phyloP scores from a whole-genome alignment of 37 sponge, comb jelly and placozoan species.

The Oopsacas minuta region DNA sequence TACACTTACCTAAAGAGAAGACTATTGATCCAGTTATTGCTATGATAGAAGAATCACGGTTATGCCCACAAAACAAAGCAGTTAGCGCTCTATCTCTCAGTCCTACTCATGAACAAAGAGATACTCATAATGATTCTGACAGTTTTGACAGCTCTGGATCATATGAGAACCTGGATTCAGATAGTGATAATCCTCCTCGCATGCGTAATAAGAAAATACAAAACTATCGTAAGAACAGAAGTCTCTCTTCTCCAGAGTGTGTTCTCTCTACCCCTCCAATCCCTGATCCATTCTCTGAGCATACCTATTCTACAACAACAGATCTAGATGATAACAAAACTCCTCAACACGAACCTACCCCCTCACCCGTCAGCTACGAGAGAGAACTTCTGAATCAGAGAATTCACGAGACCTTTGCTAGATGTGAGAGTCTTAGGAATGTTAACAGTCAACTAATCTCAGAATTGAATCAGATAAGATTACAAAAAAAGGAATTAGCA shows the following conservation, averaged over 20 bases:
- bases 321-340: neutral
- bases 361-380: neutral
- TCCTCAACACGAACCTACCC: neutral
- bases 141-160: neutral
- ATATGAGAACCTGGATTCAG: neutral
- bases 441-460: neutral
- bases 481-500: neutral
- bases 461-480: constrained; percentile 2
- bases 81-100: neutral
- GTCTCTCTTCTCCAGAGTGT: constrained; percentile 12
- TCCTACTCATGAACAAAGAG: neutral
- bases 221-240: neutral
- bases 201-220: neutral
- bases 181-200: neutral
- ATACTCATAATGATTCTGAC: neutral
- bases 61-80: neutral
- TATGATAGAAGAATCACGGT: neutral
- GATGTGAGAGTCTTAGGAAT: neutral
- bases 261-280: neutral
- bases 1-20: neutral
- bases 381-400: neutral
- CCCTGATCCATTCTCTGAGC: neutral
- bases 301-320: neutral
- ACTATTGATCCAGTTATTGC: neutral
- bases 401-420: neutral